Percentiles rank a stretch among this genome's conserved stretches.
Evolutionary conservation across 2,888 invertebrate genomes (phyloP).

Genomic region (Beris morrisii): DNA sequence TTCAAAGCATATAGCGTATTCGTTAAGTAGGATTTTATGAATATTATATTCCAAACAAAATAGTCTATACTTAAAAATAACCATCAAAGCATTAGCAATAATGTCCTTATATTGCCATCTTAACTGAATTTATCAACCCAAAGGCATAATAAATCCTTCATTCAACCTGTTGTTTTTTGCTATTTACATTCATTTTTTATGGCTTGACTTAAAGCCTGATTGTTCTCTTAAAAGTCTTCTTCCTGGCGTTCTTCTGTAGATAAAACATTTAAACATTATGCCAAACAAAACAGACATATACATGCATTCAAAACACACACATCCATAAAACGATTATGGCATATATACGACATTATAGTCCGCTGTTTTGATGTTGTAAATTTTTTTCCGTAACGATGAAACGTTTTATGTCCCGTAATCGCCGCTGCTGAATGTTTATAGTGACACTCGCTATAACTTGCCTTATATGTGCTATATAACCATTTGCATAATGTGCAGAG

Average conservation of each 20-base stretch:
- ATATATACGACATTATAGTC: conserved; percentile 2
- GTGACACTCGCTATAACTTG: conserved; percentile 30
- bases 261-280: conserved; percentile 23
- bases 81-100: too few species aligned
- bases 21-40: too few species aligned
- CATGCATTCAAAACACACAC: conserved; percentile 9
- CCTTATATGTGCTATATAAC: conserved; percentile 18
- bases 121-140: too few species aligned
- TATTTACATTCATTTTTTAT: conserved; percentile 27
- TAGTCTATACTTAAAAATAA: too few species aligned
- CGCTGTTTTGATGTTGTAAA: conserved; percentile 27
- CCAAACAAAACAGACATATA: conserved; percentile 1
- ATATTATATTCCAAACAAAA: too few species aligned
- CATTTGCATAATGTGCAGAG: conserved; percentile 28
- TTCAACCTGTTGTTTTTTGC: conserved; percentile 27
- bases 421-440: conserved; percentile 31
- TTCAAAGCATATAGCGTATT: too few species aligned
- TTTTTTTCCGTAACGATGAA: conserved; percentile 31
- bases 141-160: too few species aligned
- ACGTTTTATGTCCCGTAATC: conserved; percentile 31
- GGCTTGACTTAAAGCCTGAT: conserved; percentile 25
- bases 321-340: conserved; percentile 27
- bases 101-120: too few species aligned
- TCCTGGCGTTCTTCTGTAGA: conserved; percentile 11
- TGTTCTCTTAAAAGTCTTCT: conserved; percentile 29